These are phyloP conservation scores for Myzus persicae DNA, from an alignment of 1,140 invertebrate species.

Conservation along the genomic window DNA sequence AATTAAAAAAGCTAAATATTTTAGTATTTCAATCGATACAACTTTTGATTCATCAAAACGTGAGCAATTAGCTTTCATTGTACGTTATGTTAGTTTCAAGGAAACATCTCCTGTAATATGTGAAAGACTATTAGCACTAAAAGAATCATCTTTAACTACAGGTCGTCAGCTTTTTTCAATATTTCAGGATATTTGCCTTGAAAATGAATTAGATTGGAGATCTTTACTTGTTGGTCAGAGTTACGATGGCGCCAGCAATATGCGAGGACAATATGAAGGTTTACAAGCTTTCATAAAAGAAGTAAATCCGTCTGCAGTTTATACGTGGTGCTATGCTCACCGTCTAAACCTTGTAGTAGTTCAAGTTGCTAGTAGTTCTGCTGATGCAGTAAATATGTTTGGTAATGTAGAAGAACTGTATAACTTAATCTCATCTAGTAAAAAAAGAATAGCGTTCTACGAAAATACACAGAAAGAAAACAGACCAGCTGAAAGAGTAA, in stretches of 20 bases:
- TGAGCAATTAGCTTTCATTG: conserved; percentile 24
- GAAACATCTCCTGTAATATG: neutral
- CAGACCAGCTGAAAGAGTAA: neutral
- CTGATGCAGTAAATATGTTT: conserved; percentile 5
- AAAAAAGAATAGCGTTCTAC: neutral
- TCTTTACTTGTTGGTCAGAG: neutral
- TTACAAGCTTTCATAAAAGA: conserved; percentile 14
- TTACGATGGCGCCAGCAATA: conserved; percentile 16
- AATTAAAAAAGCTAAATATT: neutral
- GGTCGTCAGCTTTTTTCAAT: neutral
- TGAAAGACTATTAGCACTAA: neutral
- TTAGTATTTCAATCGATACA: conserved; percentile 38
- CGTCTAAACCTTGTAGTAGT: conserved; percentile 18
- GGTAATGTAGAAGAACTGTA: conserved; percentile 15
- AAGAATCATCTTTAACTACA: conserved; percentile 9
- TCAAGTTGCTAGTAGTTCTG: neutral
- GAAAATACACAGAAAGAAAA: neutral
- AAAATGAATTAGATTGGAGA: conserved; percentile 26
- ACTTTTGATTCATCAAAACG: neutral
- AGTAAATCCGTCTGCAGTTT: conserved; percentile 3
- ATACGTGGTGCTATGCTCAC: neutral
- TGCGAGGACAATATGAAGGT: neutral
- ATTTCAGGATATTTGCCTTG: conserved; percentile 11
- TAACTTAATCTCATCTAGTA: neutral
- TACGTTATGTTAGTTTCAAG: conserved; percentile 1